phyloP scores from a whole-genome alignment of 2,888 invertebrate species.

The Plusia festucae region DNA sequence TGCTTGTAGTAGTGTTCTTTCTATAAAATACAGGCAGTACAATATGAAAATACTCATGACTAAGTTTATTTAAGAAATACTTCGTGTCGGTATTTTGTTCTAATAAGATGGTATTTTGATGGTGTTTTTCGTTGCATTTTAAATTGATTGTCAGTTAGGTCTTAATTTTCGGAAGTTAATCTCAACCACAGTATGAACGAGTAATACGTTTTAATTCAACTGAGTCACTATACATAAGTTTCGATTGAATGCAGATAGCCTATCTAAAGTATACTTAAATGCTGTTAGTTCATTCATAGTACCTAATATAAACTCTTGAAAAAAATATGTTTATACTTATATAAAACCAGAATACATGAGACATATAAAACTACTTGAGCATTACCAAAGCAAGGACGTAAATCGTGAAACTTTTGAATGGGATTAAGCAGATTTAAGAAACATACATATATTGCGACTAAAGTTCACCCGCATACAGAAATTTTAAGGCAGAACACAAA shows the following conservation, averaged over 20 bases:
- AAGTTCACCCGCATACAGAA: constrained; percentile 15
- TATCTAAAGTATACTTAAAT: neutral
- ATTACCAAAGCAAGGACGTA: constrained; percentile 1
- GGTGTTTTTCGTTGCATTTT: neutral
- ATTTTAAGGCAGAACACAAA: constrained; percentile 34
- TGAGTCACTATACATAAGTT: neutral
- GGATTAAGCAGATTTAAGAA: constrained; percentile 24
- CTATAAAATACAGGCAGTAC: constrained; percentile 23
- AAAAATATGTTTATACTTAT: constrained; percentile 16
- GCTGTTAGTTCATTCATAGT: neutral
- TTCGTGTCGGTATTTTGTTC: neutral
- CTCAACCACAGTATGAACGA: neutral
- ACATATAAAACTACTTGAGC: constrained; percentile 16
- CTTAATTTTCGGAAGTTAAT: neutral
- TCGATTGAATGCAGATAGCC: neutral
- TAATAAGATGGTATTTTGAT: constrained; percentile 1
- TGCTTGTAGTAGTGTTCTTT: constrained; percentile 22
- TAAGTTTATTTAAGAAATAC: neutral
- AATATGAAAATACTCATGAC: constrained; percentile 8
- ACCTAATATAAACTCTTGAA: neutral
- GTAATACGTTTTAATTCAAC: neutral
- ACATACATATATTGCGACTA: constrained; percentile 12
- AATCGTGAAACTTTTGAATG: constrained; percentile 11
- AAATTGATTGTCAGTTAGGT: neutral
- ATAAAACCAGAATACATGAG: constrained; percentile 29